These are phyloP conservation scores for Cryptotermes secundus DNA, from an alignment of 1,140 invertebrate genomes.

Conservation along the genomic window DNA sequence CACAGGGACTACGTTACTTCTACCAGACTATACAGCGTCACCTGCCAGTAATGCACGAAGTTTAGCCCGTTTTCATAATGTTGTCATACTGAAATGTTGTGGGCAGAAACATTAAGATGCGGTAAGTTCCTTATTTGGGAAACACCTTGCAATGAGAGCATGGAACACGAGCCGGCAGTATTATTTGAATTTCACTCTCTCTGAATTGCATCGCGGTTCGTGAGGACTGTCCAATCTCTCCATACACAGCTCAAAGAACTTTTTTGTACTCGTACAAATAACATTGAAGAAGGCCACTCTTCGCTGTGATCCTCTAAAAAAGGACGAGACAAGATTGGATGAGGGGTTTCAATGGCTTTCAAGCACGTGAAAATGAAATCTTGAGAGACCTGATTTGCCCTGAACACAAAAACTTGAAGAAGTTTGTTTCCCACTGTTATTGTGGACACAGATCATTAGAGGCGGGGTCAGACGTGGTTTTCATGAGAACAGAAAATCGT, in stretches of 20 bases:
- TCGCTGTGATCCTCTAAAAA: not conserved
- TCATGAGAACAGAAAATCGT: not conserved
- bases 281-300: not conserved
- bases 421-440: not conserved
- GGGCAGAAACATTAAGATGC: too few relatives aligned
- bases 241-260: not conserved
- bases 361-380: constrained; percentile 4
- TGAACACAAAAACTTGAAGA: not conserved
- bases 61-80: too few relatives aligned
- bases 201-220: too few relatives aligned
- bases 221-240: too few relatives aligned
- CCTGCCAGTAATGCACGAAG: too few relatives aligned
- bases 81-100: too few relatives aligned
- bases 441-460: not conserved
- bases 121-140: too few relatives aligned
- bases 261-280: not conserved
- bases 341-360: not conserved
- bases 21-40: too few relatives aligned
- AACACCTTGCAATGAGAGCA: too few relatives aligned
- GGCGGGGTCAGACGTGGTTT: not conserved
- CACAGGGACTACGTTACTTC: too few relatives aligned
- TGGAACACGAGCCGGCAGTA: too few relatives aligned
- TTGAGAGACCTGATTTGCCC: not conserved
- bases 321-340: not conserved
- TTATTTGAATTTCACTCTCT: too few relatives aligned